A percentile compares a stretch with the other conserved stretches of the same genome.
phyloP scores from a whole-genome alignment of 1,140 invertebrate species.

The Telenomus remus region DNA sequence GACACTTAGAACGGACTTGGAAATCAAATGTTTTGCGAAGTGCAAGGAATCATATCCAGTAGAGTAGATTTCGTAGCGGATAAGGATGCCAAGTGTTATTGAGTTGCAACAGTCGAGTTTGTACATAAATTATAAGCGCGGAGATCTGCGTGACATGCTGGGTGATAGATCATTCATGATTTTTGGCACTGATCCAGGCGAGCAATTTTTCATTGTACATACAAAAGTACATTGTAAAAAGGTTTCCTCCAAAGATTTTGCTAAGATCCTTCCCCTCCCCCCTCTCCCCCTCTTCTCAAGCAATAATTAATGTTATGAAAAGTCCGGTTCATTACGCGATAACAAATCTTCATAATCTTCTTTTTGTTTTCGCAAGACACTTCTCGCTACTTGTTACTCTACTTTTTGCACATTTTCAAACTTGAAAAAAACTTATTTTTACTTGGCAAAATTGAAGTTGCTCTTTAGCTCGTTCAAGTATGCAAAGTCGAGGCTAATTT shows the following conservation, averaged over 20 bases:
- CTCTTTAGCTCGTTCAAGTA: too few species aligned
- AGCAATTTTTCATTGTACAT: constrained; percentile 48
- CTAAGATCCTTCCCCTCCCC: too few species aligned
- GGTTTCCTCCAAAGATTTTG: constrained; percentile 30
- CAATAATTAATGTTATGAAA: constrained; percentile 15
- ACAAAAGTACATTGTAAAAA: constrained; percentile 41
- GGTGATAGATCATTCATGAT: constrained; percentile 39
- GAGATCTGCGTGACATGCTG: constrained; percentile 32
- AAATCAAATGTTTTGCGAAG: constrained; percentile 10
- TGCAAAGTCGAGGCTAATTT: too few species aligned
- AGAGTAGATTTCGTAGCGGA: constrained; percentile 24
- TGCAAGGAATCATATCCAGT: constrained; percentile 47
- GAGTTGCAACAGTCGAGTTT: constrained; percentile 31
- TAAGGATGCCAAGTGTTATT: constrained; percentile 37
- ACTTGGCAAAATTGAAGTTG: too few species aligned
- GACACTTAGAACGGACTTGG: constrained; percentile 6
- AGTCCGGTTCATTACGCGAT: background rate
- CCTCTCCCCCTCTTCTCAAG: constrained; percentile 21
- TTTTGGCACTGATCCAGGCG: constrained; percentile 30
- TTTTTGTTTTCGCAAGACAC: background rate
- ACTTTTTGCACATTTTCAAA: background rate
- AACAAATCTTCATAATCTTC: background rate
- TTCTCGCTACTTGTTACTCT: background rate
- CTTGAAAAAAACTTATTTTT: constrained; percentile 1
- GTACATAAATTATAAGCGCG: constrained; percentile 43